These are phyloP conservation scores for Selenia dentaria DNA, from an alignment of 2,888 invertebrate species.

Conservation along the genomic window DNA sequence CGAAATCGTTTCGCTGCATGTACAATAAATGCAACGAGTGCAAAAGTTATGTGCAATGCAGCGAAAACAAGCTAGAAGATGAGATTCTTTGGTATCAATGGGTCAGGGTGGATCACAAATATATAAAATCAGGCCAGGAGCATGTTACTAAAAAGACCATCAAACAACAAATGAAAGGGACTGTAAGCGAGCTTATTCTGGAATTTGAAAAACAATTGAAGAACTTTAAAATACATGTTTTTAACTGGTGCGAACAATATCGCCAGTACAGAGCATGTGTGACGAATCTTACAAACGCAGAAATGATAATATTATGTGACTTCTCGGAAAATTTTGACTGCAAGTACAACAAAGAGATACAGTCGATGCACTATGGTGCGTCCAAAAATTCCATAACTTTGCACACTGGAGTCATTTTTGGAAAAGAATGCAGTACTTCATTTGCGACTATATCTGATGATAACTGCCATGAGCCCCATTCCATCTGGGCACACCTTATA, in stretches of 20 bases:
- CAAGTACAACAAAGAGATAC: slow-evolving; percentile 15
- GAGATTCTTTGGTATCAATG: slow-evolving; percentile 1
- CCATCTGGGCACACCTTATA: slow-evolving; percentile 13
- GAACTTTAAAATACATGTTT: slow-evolving; percentile 14
- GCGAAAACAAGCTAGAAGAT: background rate
- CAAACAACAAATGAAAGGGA: slow-evolving; percentile 7
- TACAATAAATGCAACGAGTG: background rate
- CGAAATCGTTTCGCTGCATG: background rate
- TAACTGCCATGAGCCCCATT: slow-evolving; percentile 8
- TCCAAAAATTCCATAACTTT: slow-evolving; percentile 15
- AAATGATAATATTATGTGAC: slow-evolving; percentile 9
- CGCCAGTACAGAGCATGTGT: slow-evolving; percentile 15
- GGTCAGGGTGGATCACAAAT: slow-evolving; percentile 1
- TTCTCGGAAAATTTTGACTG: slow-evolving; percentile 20
- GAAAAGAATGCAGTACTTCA: background rate
- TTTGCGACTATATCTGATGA: slow-evolving; percentile 13
- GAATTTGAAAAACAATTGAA: slow-evolving; percentile 3
- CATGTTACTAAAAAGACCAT: slow-evolving; percentile 7
- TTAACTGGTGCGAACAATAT: slow-evolving; percentile 16
- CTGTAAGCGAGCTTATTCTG: background rate
- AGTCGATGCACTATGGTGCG: slow-evolving; percentile 19
- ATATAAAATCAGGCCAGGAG: slow-evolving; percentile 4
- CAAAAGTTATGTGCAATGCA: background rate
- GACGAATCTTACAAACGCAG: slow-evolving; percentile 4
- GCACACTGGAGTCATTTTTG: slow-evolving; percentile 3